Evolutionary conservation across 2,888 invertebrate species (phyloP), one percentile per base, ranked within the genome.

Genomic region (Drosophila diplacantha): DNA sequence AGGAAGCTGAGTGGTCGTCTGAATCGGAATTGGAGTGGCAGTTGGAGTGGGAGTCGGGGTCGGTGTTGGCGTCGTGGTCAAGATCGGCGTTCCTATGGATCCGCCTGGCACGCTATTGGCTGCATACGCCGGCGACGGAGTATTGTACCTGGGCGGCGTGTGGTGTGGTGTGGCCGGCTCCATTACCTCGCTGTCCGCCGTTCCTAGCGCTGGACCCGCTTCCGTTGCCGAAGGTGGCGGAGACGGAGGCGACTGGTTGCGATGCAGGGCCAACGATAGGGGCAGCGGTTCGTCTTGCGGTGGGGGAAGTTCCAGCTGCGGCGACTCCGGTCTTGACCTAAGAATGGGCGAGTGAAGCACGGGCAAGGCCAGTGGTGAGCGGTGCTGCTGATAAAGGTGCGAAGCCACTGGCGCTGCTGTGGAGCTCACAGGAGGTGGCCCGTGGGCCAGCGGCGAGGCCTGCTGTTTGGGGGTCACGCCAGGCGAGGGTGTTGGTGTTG

Each of bases 241-340:
- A 29, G 72, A 73, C 34, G 67, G 43, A 12, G 73, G 60, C 29
- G 66, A 38, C 20, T 46, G 46, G n/a, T 60, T 55, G 44, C 80
- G 72, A 44, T 76, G 73, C 34, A 77, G 34, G 9, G 73, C 72
- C 38, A 76, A 38, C 12, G 74, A 65, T 2, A 80, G 62, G 1
- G 84, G 86, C 43, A 80, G 58, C 3, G 84, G 86, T 39, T 86
- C 83, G 47, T 85, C 81, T 61, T 86, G 86, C 22, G 83, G 85
- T 39, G 82, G 85, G 37, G 81, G 76, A 51, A 82, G 53, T 32
- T 74, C 74, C 18, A 66, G 72, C 38, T 79, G 75, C 18, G 75
- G 74, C 44, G 73, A 76, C 34, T 66, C 76, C 35, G 80, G 69
- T 32, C 68, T 60, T 26, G 82, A 70, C 44, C 63, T 67, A 47